These are phyloP conservation scores for Hipparchia sbordonii DNA, from an alignment of 2,888 invertebrate genomes.

Conservation along the genomic window DNA sequence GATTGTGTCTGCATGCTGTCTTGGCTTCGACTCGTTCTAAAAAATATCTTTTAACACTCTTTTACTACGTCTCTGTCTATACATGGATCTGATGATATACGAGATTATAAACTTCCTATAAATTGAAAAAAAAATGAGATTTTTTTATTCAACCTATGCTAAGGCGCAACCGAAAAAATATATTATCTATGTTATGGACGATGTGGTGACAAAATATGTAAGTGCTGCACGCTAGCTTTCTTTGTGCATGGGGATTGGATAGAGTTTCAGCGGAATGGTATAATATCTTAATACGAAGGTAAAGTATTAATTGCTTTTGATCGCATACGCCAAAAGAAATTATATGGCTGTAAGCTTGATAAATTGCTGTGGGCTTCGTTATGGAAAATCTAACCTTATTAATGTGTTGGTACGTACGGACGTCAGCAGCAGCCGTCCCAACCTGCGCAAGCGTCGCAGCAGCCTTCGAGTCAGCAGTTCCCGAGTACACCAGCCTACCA, in stretches of 20 bases:
- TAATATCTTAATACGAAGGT: conserved; percentile 67
- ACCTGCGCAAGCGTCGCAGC: conserved; percentile 81
- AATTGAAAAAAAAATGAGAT: conserved; percentile 28
- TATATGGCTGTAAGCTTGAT: conserved; percentile 76
- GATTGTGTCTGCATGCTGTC: conserved; percentile 80
- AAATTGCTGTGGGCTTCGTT: conserved; percentile 77
- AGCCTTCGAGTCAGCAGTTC: conserved; percentile 78
- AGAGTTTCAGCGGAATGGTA: conserved; percentile 78
- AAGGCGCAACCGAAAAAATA: conserved; percentile 19
- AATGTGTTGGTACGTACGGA: conserved; percentile 84
- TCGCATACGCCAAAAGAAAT: conserved; percentile 65
- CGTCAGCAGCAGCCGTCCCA: conserved; percentile 83
- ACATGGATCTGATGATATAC: conserved; percentile 28
- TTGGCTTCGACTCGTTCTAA: conserved; percentile 74
- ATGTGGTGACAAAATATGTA: conserved; percentile 72
- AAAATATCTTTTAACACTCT: conserved; percentile 65
- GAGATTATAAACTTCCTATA: conserved; percentile 14
- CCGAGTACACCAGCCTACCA: conserved; percentile 81
- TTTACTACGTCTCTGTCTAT: conserved; percentile 36
- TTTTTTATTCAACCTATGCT: conserved; percentile 48
- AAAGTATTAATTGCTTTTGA: conserved; percentile 75
- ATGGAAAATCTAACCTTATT: conserved; percentile 84
- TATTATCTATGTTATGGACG: conserved; percentile 56
- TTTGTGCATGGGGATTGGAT: conserved; percentile 81
- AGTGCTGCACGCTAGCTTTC: conserved; percentile 82